Conservation (phyloP, 2,113 vertebrate genomes). For the Lophura nycthemera region DNA sequence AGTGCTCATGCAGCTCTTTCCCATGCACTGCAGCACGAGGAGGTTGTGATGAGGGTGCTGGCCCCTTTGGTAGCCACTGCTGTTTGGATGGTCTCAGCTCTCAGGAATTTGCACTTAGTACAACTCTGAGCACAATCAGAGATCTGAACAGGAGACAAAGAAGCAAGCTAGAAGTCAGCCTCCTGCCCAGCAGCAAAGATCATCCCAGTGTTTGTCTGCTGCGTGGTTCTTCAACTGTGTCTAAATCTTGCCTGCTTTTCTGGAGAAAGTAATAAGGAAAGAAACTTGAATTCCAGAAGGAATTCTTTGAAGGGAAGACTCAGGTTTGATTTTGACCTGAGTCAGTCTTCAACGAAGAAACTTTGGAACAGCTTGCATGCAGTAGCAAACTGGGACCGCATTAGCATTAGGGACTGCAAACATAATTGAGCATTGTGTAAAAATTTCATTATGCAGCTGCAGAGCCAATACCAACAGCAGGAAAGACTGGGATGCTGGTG, state of each 20-base stretch:
- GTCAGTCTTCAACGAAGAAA: not conserved
- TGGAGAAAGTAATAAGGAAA: not conserved
- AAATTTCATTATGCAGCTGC: not conserved
- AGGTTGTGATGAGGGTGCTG: not conserved
- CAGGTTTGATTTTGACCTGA: not conserved
- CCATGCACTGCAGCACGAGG: no score
- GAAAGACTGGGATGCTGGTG: not conserved
- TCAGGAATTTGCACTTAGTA: not conserved
- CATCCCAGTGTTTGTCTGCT: not conserved
- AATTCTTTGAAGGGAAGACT: not conserved
- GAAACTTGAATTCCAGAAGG: not conserved
- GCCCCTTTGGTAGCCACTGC: not conserved
- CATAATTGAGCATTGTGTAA: not conserved
- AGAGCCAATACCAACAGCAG: not conserved
- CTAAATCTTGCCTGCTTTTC: not conserved
- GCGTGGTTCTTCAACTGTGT: not conserved
- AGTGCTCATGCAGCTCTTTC: not conserved
- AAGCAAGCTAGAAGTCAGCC: not conserved
- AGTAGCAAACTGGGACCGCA: not conserved
- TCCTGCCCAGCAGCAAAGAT: not conserved
- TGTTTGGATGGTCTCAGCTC: not conserved
- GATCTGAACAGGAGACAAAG: not conserved
- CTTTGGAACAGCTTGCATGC: not conserved
- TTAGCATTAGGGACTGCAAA: not conserved
- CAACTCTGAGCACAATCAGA: not conserved